Conservation (phyloP, 2,113 vertebrate species). For the Thryonomys swinderianus region DNA sequence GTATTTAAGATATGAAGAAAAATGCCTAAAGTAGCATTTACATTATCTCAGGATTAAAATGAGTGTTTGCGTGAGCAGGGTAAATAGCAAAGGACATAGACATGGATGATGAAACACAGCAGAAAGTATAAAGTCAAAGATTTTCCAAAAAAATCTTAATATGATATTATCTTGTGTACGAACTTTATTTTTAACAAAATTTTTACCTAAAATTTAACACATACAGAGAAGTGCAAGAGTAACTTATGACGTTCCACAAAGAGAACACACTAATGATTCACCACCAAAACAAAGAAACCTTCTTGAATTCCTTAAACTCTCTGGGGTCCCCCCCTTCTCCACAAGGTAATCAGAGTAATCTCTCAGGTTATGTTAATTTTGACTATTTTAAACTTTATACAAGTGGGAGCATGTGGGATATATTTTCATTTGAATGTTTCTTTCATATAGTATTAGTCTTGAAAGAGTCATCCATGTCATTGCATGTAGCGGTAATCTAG, state of each 20-base stretch:
- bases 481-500: neutral
- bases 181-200: neutral
- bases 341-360: neutral
- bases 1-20: constrained; percentile 19
- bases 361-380: neutral
- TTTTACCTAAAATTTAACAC: neutral
- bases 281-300: neutral
- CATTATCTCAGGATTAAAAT: neutral
- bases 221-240: neutral
- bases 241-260: neutral
- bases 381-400: neutral
- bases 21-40: neutral
- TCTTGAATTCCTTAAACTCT: neutral
- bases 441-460: neutral
- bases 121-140: neutral
- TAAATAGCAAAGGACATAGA: neutral
- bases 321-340: neutral
- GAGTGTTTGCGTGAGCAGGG: neutral
- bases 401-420: neutral
- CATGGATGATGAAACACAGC: neutral
- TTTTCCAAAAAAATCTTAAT: neutral
- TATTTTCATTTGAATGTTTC: neutral
- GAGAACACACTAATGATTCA: neutral
- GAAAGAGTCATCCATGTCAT: neutral
- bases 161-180: neutral